A percentile compares a stretch with the other conserved stretches of the same genome.
Evolutionary conservation across 2,797 vertebrate genomes (phyloP).

Genomic region (Erethizon dorsatum): DNA sequence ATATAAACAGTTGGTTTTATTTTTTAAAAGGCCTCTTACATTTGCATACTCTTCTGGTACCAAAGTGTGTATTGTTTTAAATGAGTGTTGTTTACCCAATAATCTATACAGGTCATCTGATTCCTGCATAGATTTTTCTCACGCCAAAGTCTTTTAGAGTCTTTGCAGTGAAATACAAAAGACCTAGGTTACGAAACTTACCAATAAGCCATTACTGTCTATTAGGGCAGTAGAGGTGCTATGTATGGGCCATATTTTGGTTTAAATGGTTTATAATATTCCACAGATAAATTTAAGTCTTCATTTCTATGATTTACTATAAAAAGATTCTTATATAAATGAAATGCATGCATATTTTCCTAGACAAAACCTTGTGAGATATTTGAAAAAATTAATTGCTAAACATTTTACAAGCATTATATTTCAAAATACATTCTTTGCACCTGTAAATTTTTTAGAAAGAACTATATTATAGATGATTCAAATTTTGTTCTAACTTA

Average conservation of each 20-base stretch:
- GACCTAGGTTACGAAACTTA: slow-evolving; percentile 72
- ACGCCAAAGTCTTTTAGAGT: slow-evolving; percentile 61
- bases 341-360: background rate
- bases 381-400: slow-evolving; percentile 1
- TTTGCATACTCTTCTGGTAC: background rate
- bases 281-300: slow-evolving; percentile 68
- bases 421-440: slow-evolving; percentile 48
- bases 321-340: slow-evolving; percentile 58
- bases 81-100: slow-evolving; percentile 64
- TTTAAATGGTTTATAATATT: slow-evolving; percentile 68
- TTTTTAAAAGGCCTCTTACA: background rate
- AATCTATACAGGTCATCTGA: slow-evolving; percentile 67
- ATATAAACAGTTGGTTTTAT: background rate
- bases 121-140: slow-evolving; percentile 57
- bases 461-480: slow-evolving; percentile 52
- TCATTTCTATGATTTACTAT: slow-evolving; percentile 13
- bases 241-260: slow-evolving; percentile 32
- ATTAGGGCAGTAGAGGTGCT: slow-evolving; percentile 63
- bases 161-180: slow-evolving; percentile 72
- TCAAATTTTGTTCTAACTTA: slow-evolving; percentile 58
- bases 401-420: background rate
- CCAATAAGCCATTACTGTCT: slow-evolving; percentile 76
- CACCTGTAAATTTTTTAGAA: slow-evolving; percentile 28
- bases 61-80: slow-evolving; percentile 53
- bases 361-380: background rate